phyloP scores from a whole-genome alignment of 2,888 invertebrate genomes.

The Torymus auratus region DNA sequence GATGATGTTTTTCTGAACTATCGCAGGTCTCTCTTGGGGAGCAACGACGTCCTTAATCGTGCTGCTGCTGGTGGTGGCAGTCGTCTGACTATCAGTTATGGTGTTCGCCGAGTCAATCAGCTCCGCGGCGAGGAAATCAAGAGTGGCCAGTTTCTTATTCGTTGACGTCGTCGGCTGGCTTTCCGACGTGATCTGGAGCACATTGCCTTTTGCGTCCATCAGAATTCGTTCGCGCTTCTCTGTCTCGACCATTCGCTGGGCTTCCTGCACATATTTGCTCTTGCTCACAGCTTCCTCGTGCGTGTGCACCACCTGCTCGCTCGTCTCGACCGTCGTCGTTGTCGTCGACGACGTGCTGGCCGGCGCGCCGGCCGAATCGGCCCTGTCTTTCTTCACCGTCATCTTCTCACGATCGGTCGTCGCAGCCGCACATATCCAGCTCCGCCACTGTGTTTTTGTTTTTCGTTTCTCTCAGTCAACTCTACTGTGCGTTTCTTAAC shows the following conservation, averaged over 20 bases:
- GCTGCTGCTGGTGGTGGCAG: background rate
- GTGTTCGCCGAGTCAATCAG: slow-evolving; percentile 49
- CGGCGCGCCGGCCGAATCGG: background rate
- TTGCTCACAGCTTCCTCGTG: slow-evolving; percentile 39
- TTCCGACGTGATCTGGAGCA: slow-evolving; percentile 1
- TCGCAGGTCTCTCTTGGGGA: background rate
- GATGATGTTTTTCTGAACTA: slow-evolving; percentile 42
- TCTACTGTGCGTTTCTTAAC: too few relatives aligned
- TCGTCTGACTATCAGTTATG: slow-evolving; percentile 9
- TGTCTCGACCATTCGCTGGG: slow-evolving; percentile 43
- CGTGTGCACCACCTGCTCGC: slow-evolving; percentile 43
- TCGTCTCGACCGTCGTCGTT: slow-evolving; percentile 15
- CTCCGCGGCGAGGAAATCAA: slow-evolving; percentile 53
- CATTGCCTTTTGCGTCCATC: slow-evolving; percentile 43
- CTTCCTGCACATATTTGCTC: slow-evolving; percentile 44
- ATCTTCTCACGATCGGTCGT: background rate
- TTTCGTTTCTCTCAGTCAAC: background rate
- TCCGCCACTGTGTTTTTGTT: slow-evolving; percentile 1
- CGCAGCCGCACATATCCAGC: background rate
- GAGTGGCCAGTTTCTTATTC: slow-evolving; percentile 37
- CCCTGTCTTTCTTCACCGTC: slow-evolving; percentile 28
- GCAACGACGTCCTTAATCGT: background rate
- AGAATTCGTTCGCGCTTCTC: slow-evolving; percentile 35
- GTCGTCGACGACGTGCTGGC: background rate
- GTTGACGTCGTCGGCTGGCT: background rate